These are phyloP conservation scores for Caenorhabditis sulstoni DNA, from an alignment of 2,888 invertebrate species.

Conservation along the genomic window DNA sequence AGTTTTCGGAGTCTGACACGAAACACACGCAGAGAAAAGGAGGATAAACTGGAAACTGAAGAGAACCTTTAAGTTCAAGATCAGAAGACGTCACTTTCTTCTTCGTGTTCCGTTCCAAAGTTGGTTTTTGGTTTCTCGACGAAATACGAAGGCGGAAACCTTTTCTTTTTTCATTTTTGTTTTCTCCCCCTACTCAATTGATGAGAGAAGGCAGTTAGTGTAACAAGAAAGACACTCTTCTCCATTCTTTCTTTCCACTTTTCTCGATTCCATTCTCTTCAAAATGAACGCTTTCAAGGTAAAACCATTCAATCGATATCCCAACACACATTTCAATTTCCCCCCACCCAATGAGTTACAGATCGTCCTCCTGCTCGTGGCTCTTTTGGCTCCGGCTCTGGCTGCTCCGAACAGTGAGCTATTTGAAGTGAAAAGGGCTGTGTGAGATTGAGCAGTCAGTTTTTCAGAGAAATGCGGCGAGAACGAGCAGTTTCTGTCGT, in stretches of 20 bases:
- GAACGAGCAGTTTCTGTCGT: conserved; percentile 42
- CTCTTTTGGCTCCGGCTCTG: not conserved
- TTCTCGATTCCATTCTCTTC: not conserved
- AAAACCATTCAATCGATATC: not conserved
- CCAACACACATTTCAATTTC: too few species aligned
- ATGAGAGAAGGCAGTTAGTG: conserved; percentile 13
- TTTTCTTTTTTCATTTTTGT: too few species aligned
- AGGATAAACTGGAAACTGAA: too few species aligned
- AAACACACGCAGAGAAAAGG: too few species aligned
- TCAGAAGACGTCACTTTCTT: conserved; percentile 1
- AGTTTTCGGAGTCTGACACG: too few species aligned
- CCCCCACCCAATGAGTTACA: too few species aligned
- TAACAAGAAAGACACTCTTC: not conserved
- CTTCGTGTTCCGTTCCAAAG: conserved; percentile 1
- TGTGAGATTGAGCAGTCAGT: not conserved
- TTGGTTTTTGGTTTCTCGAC: too few species aligned
- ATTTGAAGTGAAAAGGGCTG: not conserved
- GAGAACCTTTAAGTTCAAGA: too few species aligned
- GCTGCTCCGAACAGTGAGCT: not conserved
- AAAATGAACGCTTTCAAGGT: conserved; percentile 27
- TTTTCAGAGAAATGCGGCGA: conserved; percentile 53
- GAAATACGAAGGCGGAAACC: too few species aligned
- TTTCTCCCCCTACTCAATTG: not conserved
- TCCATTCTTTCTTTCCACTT: not conserved
- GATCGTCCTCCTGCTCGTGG: not conserved